These are phyloP conservation scores for Galerucella nymphaeae DNA, from an alignment of 2,888 invertebrate species.

Conservation along the genomic window DNA sequence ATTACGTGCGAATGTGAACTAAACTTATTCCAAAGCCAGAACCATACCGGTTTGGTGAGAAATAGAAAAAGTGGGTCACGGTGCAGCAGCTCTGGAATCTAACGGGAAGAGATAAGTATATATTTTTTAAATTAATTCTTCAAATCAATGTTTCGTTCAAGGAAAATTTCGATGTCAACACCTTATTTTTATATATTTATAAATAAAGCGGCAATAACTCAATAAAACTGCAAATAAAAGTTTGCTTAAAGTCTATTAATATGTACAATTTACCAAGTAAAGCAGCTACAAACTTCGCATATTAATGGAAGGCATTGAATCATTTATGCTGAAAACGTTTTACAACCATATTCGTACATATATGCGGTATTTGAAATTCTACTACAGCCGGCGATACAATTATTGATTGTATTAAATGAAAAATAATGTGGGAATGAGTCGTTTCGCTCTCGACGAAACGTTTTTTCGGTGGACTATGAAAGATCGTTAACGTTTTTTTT, in stretches of 20 bases:
- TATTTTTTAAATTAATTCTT: background rate
- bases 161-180: slow-evolving; percentile 24
- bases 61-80: background rate
- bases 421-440: slow-evolving; percentile 35
- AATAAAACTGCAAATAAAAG: slow-evolving; percentile 43
- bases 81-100: background rate
- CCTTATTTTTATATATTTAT: slow-evolving; percentile 23
- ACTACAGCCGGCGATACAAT: slow-evolving; percentile 36
- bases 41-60: background rate
- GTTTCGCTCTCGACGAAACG: slow-evolving; percentile 11
- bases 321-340: slow-evolving; percentile 47
- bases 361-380: slow-evolving; percentile 45
- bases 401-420: slow-evolving; percentile 36
- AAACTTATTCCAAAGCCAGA: too few species aligned
- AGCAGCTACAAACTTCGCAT: slow-evolving; percentile 50
- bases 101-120: background rate
- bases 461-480: slow-evolving; percentile 18
- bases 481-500: slow-evolving; percentile 3
- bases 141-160: background rate
- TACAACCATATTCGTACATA: slow-evolving; percentile 46
- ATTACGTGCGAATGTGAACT: too few species aligned
- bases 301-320: slow-evolving; percentile 48
- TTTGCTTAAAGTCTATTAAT: slow-evolving; percentile 49
- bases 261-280: slow-evolving; percentile 53
- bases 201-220: slow-evolving; percentile 43